Evolutionary conservation across 2,113 vertebrate genomes (phyloP), one percentile per base, ranked within the genome.

Genomic region (Gadus macrocephalus): DNA sequence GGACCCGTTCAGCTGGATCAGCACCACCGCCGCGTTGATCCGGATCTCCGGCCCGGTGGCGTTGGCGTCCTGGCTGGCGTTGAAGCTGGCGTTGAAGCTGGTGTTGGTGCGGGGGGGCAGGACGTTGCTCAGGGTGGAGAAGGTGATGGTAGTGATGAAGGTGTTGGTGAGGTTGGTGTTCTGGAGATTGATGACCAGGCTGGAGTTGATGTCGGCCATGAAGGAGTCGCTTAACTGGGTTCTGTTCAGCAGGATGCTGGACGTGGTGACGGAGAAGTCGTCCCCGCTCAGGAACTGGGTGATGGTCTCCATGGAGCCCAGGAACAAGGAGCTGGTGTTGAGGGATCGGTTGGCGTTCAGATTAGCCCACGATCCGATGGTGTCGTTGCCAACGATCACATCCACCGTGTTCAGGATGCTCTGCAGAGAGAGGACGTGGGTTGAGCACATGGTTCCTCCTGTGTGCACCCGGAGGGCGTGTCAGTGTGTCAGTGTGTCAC

Each of bases 21-120:
- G 77, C 3, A 93, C 64, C 11, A 98, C 89, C 17, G 91, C 86
- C 15, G 91, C 91, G 1, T 95, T 95, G 42, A 94, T 91, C 16
- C 42, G 53, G 4, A 4, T 55, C 2, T 62, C 53, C 0, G 0
- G 15, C 4, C 1, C 71, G 19, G 92, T 87, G 17, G 90, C 84
- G 2, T 93, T 94, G 38, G 84, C 42, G 11, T 14, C 8, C 42
- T 49, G 42, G 16, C 15, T 65, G 0, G 71, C 31, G 0, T 84
- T 70, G 6, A 15, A 20, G 58, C 49, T 38, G 5, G n/a, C n/a
- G 42, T 80, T 70, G 6, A 15, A 20, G 58, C 49, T 38, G 5
- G n/a, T n/a, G 42, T 80, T 62, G 25, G 25, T 25, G 6, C 81
- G 56, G 12, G 20, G 22, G 64, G 91, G 89, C 31, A 96, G 82